Conservation (phyloP, 2,888 invertebrate species). For the Ypsolopha sequella region DNA sequence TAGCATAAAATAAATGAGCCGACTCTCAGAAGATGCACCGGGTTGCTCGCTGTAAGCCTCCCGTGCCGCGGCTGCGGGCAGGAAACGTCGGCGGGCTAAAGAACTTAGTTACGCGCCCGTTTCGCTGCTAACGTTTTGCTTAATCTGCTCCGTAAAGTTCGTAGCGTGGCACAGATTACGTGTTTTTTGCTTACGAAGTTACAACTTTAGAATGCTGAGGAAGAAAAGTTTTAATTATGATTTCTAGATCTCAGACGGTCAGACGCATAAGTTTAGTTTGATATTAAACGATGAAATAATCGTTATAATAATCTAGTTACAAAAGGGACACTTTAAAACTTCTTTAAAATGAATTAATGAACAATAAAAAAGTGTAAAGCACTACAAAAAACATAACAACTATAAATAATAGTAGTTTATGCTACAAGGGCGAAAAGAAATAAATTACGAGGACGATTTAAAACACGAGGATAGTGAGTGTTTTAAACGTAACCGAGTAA, state of each 20-base stretch:
- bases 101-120: slow-evolving; percentile 12
- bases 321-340: too few relatives aligned
- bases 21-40: slow-evolving; percentile 33
- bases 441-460: too few relatives aligned
- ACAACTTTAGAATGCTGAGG: neutral
- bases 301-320: too few relatives aligned
- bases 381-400: too few relatives aligned
- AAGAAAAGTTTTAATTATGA: neutral
- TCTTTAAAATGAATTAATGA: too few relatives aligned
- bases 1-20: slow-evolving; percentile 56
- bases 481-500: too few relatives aligned
- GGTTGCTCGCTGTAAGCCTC: slow-evolving; percentile 20
- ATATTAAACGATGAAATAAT: too few relatives aligned
- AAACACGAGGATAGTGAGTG: too few relatives aligned
- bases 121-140: slow-evolving; percentile 13
- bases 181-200: slow-evolving; percentile 3
- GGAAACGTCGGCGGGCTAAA: slow-evolving; percentile 16
- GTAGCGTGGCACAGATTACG: slow-evolving; percentile 3
- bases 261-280: too few relatives aligned
- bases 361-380: too few relatives aligned
- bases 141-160: slow-evolving; percentile 13
- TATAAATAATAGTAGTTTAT: too few relatives aligned
- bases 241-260: neutral
- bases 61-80: slow-evolving; percentile 9
- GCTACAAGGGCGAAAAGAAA: too few relatives aligned